Percentiles rank a stretch among this genome's conserved stretches.
Conservation (phyloP, 1,140 invertebrate species). For the Cydia strobilella region DNA sequence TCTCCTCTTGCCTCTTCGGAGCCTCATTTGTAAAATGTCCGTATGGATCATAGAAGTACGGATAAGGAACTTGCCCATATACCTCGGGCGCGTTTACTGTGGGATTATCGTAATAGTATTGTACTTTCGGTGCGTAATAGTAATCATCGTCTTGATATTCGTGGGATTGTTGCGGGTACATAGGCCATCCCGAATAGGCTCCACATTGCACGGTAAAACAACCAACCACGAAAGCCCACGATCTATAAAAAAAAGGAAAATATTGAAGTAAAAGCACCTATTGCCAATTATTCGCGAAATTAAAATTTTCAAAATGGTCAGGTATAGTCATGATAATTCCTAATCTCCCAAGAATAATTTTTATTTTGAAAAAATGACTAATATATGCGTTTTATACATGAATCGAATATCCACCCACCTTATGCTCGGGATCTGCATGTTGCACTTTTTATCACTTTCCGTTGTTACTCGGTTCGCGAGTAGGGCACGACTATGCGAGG, state of each 20-base stretch:
- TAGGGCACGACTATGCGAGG: constrained; percentile 61
- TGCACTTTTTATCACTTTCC: constrained; percentile 61
- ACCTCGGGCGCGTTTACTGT: constrained; percentile 63
- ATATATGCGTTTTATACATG: background rate
- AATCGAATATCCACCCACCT: constrained; percentile 47
- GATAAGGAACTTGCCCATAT: constrained; percentile 75
- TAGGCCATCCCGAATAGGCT: constrained; percentile 75
- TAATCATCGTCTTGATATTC: constrained; percentile 72
- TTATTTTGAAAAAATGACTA: background rate
- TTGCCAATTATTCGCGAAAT: background rate
- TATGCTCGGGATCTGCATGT: constrained; percentile 51
- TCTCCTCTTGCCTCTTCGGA: constrained; percentile 78
- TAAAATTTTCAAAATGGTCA: background rate
- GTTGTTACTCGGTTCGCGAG: constrained; percentile 47
- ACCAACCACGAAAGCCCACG: constrained; percentile 62
- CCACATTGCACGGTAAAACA: constrained; percentile 67
- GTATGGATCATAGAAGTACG: constrained; percentile 80
- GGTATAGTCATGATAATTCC: background rate
- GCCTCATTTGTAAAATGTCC: constrained; percentile 81
- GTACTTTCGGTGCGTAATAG: constrained; percentile 68
- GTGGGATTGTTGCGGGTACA: constrained; percentile 67
- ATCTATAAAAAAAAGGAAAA: constrained; percentile 54
- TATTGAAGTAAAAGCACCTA: constrained; percentile 12
- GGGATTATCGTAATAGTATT: constrained; percentile 68
- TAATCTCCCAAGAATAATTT: background rate